Conservation (phyloP, 2,113 vertebrate species). For the Corythornis vintsioides region DNA sequence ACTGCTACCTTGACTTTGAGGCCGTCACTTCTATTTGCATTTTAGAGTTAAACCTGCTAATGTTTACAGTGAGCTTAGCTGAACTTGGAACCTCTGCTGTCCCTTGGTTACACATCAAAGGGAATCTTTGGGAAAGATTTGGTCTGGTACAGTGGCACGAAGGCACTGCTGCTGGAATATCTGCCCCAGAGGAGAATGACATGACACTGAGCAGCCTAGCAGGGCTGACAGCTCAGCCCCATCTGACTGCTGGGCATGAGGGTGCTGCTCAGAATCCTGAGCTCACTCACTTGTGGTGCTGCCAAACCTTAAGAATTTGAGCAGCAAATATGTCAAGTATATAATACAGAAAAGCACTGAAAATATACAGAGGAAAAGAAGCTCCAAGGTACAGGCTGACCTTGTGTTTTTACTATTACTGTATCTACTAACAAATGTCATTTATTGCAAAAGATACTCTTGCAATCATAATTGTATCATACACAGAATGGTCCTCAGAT, state of each 20-base stretch:
- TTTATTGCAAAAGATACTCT: too few species aligned
- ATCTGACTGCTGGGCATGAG: background rate
- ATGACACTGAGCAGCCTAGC: rapidly evolving
- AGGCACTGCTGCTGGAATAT: background rate
- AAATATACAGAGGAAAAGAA: background rate
- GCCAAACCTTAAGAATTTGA: background rate
- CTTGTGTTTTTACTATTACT: background rate
- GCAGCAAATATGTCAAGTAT: background rate
- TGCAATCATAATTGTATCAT: too few species aligned
- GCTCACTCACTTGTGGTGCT: background rate
- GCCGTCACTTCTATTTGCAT: slow-evolving; percentile 13
- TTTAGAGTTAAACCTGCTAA: background rate
- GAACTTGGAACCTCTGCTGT: background rate
- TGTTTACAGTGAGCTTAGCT: slow-evolving; percentile 1
- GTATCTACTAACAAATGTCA: too few species aligned
- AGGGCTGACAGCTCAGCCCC: background rate
- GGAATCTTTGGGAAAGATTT: background rate
- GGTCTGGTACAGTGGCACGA: background rate
- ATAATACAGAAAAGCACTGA: background rate
- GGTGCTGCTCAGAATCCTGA: background rate
- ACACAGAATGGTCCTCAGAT: background rate
- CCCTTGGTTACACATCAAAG: background rate
- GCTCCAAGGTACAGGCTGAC: background rate
- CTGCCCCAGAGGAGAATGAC: background rate
- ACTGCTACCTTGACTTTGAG: background rate